phyloP scores from a whole-genome alignment of 2,888 invertebrate species.

The Latrodectus elegans region DNA sequence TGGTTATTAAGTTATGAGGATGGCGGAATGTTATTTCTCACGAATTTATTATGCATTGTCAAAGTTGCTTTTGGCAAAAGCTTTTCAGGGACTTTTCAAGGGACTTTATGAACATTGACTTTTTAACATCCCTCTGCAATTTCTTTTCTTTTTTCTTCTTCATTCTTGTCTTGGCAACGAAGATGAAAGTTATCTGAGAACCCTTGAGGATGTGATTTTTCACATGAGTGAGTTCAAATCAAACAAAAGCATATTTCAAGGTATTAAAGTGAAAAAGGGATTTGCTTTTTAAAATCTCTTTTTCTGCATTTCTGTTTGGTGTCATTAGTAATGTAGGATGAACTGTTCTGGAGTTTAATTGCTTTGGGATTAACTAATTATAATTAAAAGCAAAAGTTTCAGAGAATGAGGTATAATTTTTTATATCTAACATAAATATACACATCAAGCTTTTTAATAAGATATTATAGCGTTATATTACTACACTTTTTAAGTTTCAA shows the following conservation, averaged over 20 bases:
- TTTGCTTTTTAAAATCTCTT: too few species aligned
- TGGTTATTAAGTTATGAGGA: slow-evolving; percentile 65
- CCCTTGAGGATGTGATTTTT: slow-evolving; percentile 3
- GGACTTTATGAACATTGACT: slow-evolving; percentile 3
- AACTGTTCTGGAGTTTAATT: too few species aligned
- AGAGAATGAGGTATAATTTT: too few species aligned
- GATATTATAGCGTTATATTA: too few species aligned
- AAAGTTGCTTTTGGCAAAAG: slow-evolving; percentile 18
- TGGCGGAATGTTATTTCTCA: slow-evolving; percentile 43
- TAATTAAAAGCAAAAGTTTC: too few species aligned
- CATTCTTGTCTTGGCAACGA: slow-evolving; percentile 7
- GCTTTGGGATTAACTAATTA: too few species aligned
- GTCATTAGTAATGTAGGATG: too few species aligned
- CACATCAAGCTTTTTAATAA: too few species aligned
- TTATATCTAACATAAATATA: too few species aligned
- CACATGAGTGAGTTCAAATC: slow-evolving; percentile 9
- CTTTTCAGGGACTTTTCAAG: not conserved
- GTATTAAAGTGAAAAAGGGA: too few species aligned
- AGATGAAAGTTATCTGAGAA: not conserved
- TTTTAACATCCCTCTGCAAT: not conserved
- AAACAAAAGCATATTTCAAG: slow-evolving; percentile 16
- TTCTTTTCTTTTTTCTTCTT: not conserved
- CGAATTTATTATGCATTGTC: slow-evolving; percentile 54
- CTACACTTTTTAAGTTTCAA: too few species aligned
- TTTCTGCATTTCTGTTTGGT: too few species aligned